Evolutionary conservation across 2,797 vertebrate species (phyloP).

Genomic region (Cottoperca gobio): DNA sequence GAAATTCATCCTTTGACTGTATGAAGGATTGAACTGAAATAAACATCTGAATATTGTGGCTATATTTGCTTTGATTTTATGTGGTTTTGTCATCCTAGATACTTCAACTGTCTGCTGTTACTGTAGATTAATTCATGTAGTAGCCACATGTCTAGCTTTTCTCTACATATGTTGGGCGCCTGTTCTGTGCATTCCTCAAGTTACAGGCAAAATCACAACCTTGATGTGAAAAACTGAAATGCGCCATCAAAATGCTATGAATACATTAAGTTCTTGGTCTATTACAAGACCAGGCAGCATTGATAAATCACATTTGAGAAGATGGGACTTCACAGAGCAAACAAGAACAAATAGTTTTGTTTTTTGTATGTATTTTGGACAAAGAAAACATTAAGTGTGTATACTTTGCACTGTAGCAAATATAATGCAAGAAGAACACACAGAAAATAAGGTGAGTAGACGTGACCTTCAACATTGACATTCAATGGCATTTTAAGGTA

Average conservation of each 20-base stretch:
- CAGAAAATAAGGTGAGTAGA: not conserved
- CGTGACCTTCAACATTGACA: conserved; percentile 11
- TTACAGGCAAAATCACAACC: not conserved
- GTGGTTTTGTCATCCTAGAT: not conserved
- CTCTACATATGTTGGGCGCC: not conserved
- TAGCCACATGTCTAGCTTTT: not conserved
- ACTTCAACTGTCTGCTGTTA: not conserved
- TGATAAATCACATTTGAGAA: not conserved
- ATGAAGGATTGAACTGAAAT: not conserved
- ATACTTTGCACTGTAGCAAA: not conserved
- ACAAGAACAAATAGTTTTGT: not conserved
- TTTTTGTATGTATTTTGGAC: not conserved
- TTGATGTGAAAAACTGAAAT: not conserved
- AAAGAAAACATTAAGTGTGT: too few relatives aligned
- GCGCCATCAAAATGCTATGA: not conserved
- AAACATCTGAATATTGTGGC: too few relatives aligned
- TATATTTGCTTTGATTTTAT: not conserved
- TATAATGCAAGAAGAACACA: not conserved
- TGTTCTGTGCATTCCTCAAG: not conserved
- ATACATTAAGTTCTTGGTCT: not conserved
- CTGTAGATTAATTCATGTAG: not conserved
- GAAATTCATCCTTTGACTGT: not conserved
- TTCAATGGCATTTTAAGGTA: conserved; percentile 13
- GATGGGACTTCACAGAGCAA: not conserved
- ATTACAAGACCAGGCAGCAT: not conserved